Evolutionary conservation across 92 coral and sea anemone species (phyloP).

Genomic region (Palythoa grandis): DNA sequence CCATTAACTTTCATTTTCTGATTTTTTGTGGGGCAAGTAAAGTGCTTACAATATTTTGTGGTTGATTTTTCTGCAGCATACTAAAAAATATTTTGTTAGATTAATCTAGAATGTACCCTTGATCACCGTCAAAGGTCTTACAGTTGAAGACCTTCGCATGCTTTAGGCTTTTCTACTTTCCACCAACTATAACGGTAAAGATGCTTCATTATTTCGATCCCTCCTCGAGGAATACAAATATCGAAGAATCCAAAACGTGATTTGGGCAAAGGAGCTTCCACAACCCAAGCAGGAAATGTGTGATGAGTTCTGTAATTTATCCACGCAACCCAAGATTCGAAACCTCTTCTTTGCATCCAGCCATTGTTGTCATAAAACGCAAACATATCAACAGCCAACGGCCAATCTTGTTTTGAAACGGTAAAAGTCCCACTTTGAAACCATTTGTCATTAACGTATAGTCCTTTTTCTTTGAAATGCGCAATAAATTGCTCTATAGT

Average conservation of each 20-base stretch:
- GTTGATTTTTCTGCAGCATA: too few relatives aligned
- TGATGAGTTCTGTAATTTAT: slow-evolving; percentile 73
- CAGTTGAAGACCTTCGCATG: slow-evolving; percentile 21
- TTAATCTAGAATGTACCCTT: too few relatives aligned
- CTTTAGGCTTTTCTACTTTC: slow-evolving; percentile 68
- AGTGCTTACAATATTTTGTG: too few relatives aligned
- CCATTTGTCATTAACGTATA: slow-evolving; percentile 40
- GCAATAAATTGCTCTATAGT: slow-evolving; percentile 47
- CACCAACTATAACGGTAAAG: slow-evolving; percentile 88
- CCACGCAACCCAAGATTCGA: slow-evolving; percentile 72
- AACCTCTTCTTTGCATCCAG: slow-evolving; percentile 78
- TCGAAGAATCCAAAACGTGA: slow-evolving; percentile 74
- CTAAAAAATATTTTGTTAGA: too few relatives aligned
- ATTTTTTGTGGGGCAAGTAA: too few relatives aligned
- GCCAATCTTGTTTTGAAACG: slow-evolving; percentile 50
- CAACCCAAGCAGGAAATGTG: slow-evolving; percentile 79
- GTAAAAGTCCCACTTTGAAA: slow-evolving; percentile 62
- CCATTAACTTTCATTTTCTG: too few relatives aligned
- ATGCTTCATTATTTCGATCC: slow-evolving; percentile 75
- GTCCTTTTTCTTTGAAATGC: slow-evolving; percentile 52
- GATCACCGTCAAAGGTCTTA: too few relatives aligned
- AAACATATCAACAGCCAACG: slow-evolving; percentile 71
- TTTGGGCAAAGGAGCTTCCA: slow-evolving; percentile 72
- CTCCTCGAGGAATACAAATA: slow-evolving; percentile 79
- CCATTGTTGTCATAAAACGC: slow-evolving; percentile 68